Percentiles rank a stretch among this genome's conserved stretches.
Evolutionary conservation across 2,113 vertebrate genomes (phyloP).

Genomic region (Cynocephalus volans): DNA sequence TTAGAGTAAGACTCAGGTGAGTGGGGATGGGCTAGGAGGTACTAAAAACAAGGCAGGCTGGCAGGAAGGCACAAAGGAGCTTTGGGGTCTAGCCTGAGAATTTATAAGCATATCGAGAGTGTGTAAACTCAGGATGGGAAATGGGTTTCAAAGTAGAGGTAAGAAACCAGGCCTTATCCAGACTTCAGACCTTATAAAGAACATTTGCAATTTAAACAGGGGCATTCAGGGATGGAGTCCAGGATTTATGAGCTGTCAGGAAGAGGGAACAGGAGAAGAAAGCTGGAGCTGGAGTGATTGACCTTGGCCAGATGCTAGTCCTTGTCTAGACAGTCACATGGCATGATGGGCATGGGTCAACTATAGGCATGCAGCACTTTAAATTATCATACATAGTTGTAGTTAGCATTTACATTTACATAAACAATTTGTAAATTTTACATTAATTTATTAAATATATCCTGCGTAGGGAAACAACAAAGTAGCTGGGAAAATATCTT

Average conservation of each 20-base stretch:
- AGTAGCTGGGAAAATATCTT: not conserved
- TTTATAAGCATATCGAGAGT: not conserved
- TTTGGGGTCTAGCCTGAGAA: not conserved
- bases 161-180: not conserved
- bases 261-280: not conserved
- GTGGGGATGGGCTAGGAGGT: not conserved
- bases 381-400: not conserved
- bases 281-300: not conserved
- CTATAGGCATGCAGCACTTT: not conserved
- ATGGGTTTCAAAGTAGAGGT: not conserved
- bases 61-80: not conserved
- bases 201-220: not conserved
- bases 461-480: not conserved
- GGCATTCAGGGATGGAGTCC: not conserved
- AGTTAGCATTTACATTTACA: conserved; percentile 8
- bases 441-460: conserved; percentile 46
- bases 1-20: conserved; percentile 1
- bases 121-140: not conserved
- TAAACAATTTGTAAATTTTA: conserved; percentile 27
- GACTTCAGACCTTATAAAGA: not conserved
- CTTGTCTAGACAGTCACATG: not conserved
- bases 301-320: not conserved
- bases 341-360: not conserved
- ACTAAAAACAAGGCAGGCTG: not conserved
- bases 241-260: not conserved